A percentile compares a stretch with the other conserved stretches of the same genome.
Evolutionary conservation across 2,888 invertebrate species (phyloP).

Genomic region (Rhagium mordax): DNA sequence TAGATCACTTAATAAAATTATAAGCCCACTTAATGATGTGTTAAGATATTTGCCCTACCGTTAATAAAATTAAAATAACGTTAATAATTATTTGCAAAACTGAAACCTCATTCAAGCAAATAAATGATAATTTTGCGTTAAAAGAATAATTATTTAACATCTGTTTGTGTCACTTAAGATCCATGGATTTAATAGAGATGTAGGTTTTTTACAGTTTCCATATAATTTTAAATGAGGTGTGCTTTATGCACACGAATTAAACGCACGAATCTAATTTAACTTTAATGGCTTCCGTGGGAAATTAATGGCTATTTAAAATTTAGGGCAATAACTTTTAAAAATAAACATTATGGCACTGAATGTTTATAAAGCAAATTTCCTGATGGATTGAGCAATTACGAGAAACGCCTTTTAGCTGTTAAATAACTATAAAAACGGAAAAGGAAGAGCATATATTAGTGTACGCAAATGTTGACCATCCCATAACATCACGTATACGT

Average conservation of each 20-base stretch:
- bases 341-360: constrained; percentile 4
- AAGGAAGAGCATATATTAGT: neutral
- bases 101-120: too few species aligned
- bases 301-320: neutral
- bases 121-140: too few species aligned
- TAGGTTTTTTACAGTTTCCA: neutral
- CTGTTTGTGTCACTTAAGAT: neutral
- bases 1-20: too few species aligned
- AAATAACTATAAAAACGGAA: constrained; percentile 1
- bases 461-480: neutral
- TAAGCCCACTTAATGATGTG: too few species aligned
- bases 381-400: neutral
- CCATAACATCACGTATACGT: neutral
- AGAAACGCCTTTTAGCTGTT: neutral
- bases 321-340: constrained; percentile 12
- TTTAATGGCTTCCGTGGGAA: neutral
- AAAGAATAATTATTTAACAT: too few species aligned
- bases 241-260: neutral
- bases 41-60: too few species aligned
- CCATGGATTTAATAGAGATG: neutral
- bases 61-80: neutral
- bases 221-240: neutral
- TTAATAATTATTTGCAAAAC: neutral
- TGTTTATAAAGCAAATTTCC: constrained; percentile 4
- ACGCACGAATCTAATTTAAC: neutral